phyloP scores from a whole-genome alignment of 1,140 invertebrate species.

The Aphidius gifuensis region DNA sequence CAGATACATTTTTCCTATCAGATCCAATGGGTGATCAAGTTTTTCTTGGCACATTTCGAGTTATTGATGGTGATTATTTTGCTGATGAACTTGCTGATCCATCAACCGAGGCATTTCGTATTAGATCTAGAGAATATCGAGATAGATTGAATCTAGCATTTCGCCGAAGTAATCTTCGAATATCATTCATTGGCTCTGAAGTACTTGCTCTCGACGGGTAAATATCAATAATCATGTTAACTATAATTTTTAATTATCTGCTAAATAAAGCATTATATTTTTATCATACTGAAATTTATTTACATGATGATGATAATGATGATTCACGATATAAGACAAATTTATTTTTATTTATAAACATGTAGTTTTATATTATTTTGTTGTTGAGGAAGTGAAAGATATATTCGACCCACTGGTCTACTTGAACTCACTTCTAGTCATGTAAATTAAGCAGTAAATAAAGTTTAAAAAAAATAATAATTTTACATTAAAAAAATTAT shows the following conservation, averaged over 20 bases:
- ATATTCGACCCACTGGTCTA: conserved; percentile 5
- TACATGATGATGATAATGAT: too few relatives aligned
- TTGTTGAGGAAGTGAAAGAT: too few relatives aligned
- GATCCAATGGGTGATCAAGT: conserved; percentile 73
- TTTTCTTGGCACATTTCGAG: conserved; percentile 74
- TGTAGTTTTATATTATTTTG: too few relatives aligned
- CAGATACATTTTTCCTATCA: conserved; percentile 78
- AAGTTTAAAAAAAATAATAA: neutral
- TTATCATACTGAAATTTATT: too few relatives aligned
- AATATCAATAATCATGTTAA: conserved; percentile 22
- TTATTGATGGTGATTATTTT: conserved; percentile 66
- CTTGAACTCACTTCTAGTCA: conserved; percentile 3
- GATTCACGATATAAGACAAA: too few relatives aligned
- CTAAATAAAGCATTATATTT: too few relatives aligned
- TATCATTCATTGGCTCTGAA: conserved; percentile 67
- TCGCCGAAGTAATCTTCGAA: conserved; percentile 65
- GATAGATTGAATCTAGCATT: conserved; percentile 74
- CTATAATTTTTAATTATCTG: too few relatives aligned
- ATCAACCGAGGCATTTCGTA: conserved; percentile 63
- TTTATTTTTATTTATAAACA: too few relatives aligned
- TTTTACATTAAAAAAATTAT: too few relatives aligned
- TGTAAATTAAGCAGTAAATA: neutral
- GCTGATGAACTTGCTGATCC: conserved; percentile 64
- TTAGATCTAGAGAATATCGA: conserved; percentile 68
- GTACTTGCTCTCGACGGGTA: conserved; percentile 79